Evolutionary conservation across 2,888 invertebrate genomes (phyloP).

Genomic region (Amblyteles armatorius): DNA sequence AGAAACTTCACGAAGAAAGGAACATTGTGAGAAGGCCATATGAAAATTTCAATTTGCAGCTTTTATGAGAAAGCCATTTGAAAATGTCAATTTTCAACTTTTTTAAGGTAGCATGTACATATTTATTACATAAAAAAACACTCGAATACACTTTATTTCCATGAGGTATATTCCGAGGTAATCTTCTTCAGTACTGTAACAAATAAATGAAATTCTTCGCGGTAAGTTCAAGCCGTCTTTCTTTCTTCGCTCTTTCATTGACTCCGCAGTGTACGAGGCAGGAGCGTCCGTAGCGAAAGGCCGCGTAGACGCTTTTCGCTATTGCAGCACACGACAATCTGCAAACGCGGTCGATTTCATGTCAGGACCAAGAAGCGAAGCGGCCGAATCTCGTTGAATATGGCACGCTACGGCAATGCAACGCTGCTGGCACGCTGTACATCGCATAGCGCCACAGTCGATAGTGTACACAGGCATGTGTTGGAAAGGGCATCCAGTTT

Average conservation of each 20-base stretch:
- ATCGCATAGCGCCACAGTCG: conserved; percentile 1
- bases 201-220: too few species aligned
- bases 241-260: neutral
- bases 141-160: too few species aligned
- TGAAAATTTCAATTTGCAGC: too few species aligned
- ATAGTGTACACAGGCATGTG: neutral
- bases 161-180: too few species aligned
- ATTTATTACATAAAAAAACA: too few species aligned
- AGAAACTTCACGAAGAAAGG: too few species aligned
- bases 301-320: neutral
- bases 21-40: too few species aligned
- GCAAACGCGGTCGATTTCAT: conserved; percentile 45
- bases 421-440: conserved; percentile 12
- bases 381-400: conserved; percentile 2
- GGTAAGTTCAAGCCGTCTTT: neutral
- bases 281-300: neutral
- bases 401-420: conserved; percentile 9
- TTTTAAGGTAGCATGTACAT: too few species aligned
- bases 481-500: conserved; percentile 45
- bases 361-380: conserved; percentile 15
- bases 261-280: neutral
- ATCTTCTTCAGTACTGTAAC: too few species aligned
- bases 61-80: too few species aligned
- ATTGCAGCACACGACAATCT: conserved; percentile 5
- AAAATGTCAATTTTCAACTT: too few species aligned